phyloP scores from a whole-genome alignment of 2,797 vertebrate species.

The Eulemur albifrons region DNA sequence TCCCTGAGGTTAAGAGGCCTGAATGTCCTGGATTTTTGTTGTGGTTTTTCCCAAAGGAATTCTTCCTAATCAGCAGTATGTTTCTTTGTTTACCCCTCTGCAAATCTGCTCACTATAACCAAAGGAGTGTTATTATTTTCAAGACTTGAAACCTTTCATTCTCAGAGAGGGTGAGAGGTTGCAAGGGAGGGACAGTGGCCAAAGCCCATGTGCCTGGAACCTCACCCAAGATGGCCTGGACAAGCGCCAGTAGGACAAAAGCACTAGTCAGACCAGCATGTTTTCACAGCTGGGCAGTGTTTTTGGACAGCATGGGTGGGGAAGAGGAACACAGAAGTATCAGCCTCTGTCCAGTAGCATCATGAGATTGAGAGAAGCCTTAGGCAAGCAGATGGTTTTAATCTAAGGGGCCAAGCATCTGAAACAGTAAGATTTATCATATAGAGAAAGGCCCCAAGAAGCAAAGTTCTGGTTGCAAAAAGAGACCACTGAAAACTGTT shows the following conservation, averaged over 20 bases:
- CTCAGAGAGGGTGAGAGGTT: slow-evolving; percentile 5
- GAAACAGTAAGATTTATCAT: neutral
- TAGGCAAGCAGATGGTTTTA: slow-evolving; percentile 19
- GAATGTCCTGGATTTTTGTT: neutral
- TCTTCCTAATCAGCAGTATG: slow-evolving; percentile 23
- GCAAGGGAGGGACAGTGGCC: neutral
- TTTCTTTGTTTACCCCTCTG: slow-evolving; percentile 12
- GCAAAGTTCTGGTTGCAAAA: neutral
- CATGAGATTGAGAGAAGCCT: neutral
- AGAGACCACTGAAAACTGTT: neutral
- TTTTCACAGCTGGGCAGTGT: slow-evolving; percentile 71
- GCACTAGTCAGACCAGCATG: slow-evolving; percentile 16
- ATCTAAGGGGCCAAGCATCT: neutral
- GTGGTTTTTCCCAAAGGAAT: neutral
- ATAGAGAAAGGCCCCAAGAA: neutral
- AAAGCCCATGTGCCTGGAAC: neutral
- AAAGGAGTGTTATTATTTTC: slow-evolving; percentile 47
- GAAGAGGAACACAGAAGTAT: neutral
- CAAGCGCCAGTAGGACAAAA: neutral
- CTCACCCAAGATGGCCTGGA: slow-evolving; percentile 36
- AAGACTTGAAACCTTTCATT: slow-evolving; percentile 48
- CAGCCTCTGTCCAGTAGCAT: slow-evolving; percentile 33
- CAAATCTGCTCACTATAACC: neutral
- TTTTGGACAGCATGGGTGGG: neutral
- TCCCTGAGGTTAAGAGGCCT: neutral